Conservation (phyloP, 2,888 invertebrate genomes). For the Ochropleura plecta region DNA sequence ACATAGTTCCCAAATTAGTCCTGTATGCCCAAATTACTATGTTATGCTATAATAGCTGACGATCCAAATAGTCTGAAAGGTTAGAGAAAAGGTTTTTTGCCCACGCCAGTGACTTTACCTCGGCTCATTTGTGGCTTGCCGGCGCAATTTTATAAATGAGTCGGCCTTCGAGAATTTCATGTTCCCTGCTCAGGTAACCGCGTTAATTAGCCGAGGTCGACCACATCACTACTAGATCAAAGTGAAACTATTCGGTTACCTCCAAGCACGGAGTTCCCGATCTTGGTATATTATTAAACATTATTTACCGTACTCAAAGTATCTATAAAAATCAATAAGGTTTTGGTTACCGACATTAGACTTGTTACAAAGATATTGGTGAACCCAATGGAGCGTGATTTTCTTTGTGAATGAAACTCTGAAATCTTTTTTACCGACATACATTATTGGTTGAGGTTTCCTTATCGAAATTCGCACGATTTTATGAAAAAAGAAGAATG, state of each 20-base stretch:
- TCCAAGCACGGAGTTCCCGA: conserved; percentile 1
- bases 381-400: conserved; percentile 36
- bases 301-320: not conserved
- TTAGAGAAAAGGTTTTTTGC: conserved; percentile 51
- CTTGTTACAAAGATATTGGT: conserved; percentile 24
- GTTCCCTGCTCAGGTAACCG: conserved; percentile 54
- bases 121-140: conserved; percentile 47
- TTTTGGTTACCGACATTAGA: conserved; percentile 9
- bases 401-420: conserved; percentile 34
- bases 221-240: conserved; percentile 51
- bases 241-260: conserved; percentile 53
- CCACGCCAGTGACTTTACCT: conserved; percentile 35
- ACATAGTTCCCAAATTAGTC: conserved; percentile 30
- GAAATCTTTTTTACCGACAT: conserved; percentile 31
- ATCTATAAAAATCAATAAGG: conserved; percentile 3
- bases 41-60: conserved; percentile 31
- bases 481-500: conserved; percentile 15
- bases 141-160: conserved; percentile 63
- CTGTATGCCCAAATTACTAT: conserved; percentile 28
- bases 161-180: conserved; percentile 58
- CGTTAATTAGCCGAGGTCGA: conserved; percentile 55
- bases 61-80: conserved; percentile 25
- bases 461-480: conserved; percentile 27
- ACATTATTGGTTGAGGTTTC: conserved; percentile 32
- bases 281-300: conserved; percentile 12